Conservation (phyloP, 2,113 vertebrate genomes). For the Recurvirostra avosetta region DNA sequence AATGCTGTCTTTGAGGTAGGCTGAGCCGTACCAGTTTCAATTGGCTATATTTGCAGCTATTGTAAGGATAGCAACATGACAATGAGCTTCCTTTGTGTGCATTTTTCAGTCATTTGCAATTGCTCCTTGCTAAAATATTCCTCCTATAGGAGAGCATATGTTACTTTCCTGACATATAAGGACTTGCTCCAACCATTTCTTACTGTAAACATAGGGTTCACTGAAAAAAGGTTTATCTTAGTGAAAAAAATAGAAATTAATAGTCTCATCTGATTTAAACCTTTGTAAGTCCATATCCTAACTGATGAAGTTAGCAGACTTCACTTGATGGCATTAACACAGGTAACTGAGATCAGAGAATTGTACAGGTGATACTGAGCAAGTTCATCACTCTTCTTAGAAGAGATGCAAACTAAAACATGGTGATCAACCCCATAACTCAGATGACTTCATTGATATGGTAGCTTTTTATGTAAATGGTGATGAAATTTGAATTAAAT, state of each 20-base stretch:
- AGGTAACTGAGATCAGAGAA: background rate
- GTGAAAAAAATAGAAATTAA: background rate
- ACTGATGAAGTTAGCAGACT: background rate
- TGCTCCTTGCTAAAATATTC: background rate
- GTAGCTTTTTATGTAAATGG: background rate
- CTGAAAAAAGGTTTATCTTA: background rate
- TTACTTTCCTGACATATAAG: background rate
- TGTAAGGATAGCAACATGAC: background rate
- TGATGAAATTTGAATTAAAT: background rate
- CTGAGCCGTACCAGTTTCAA: background rate
- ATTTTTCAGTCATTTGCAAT: background rate
- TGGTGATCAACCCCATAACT: background rate
- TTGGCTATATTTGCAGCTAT: background rate
- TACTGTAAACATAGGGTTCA: background rate
- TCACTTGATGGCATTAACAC: background rate
- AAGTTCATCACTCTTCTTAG: background rate
- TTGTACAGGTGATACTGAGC: background rate
- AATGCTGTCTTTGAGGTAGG: background rate
- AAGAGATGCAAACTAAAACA: background rate
- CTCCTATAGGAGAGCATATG: background rate
- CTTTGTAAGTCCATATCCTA: background rate
- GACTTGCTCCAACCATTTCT: background rate
- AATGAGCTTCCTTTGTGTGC: background rate
- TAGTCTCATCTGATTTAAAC: background rate
- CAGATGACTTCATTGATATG: background rate